A percentile compares a stretch with the other conserved stretches of the same genome.
phyloP scores from a whole-genome alignment of 2,797 vertebrate genomes.

The Muscicapa striata region DNA sequence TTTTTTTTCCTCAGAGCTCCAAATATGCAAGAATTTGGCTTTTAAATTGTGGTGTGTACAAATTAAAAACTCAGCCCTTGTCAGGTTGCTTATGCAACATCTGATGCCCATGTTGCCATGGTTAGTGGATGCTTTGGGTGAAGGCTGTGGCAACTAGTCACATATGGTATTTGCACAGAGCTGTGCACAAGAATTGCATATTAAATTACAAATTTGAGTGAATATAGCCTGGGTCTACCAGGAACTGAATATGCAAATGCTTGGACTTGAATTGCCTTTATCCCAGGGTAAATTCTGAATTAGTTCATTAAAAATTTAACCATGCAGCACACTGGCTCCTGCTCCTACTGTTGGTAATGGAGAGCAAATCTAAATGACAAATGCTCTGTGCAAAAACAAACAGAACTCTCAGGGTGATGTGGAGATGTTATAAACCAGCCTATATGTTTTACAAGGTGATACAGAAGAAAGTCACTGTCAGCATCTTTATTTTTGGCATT shows the following conservation, averaged over 20 bases:
- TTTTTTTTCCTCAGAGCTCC: neutral
- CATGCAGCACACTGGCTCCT: neutral
- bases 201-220: conserved; percentile 61
- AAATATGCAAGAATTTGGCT: conserved; percentile 21
- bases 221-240: neutral
- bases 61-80: conserved; percentile 44
- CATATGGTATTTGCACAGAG: conserved; percentile 70
- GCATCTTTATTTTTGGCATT: neutral
- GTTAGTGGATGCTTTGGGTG: conserved; percentile 64
- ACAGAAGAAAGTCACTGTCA: neutral
- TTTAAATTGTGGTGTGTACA: neutral
- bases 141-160: conserved; percentile 69
- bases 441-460: neutral
- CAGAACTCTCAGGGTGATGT: neutral
- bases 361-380: neutral
- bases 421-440: neutral
- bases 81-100: conserved; percentile 59
- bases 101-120: conserved; percentile 74
- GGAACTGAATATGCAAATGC: neutral
- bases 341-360: neutral
- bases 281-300: neutral
- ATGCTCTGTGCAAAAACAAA: neutral
- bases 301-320: conserved; percentile 6
- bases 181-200: conserved; percentile 63
- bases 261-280: neutral